Evolutionary conservation across 2,113 vertebrate genomes (phyloP).

Genomic region (Tragelaphus scriptus): DNA sequence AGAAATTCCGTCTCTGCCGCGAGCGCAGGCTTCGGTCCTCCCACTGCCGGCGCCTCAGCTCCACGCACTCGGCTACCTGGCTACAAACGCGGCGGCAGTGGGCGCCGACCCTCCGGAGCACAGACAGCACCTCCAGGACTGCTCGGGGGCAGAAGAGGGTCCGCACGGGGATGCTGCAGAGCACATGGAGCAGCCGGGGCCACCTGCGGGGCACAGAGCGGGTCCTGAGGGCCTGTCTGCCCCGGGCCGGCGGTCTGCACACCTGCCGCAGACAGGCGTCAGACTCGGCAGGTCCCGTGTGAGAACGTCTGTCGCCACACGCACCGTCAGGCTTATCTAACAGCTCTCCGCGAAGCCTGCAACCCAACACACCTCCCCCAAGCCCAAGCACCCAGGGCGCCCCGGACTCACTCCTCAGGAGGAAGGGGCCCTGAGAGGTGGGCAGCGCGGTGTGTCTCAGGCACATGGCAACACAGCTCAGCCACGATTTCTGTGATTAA

Average conservation of each 20-base stretch:
- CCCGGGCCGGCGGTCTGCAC: neutral
- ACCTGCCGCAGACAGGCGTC: neutral
- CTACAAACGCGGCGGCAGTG: constrained; percentile 71
- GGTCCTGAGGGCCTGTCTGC: neutral
- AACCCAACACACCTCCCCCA: neutral
- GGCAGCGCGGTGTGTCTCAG: neutral
- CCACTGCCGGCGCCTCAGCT: constrained; percentile 75
- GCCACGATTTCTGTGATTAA: neutral
- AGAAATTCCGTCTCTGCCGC: constrained; percentile 81
- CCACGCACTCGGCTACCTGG: constrained; percentile 70
- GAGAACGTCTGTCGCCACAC: fast-evolving
- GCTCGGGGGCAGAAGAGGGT: constrained; percentile 76
- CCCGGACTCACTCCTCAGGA: constrained; percentile 69
- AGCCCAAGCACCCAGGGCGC: neutral
- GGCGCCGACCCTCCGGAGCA: constrained; percentile 73
- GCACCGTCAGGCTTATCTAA: too few relatives aligned
- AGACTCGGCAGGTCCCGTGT: neutral
- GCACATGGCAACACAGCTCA: constrained; percentile 48
- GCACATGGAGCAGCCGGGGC: constrained; percentile 48
- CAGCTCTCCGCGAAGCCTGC: fast-evolving
- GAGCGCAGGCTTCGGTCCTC: constrained; percentile 74
- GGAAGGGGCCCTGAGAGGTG: neutral
- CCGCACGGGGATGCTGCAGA: constrained; percentile 40
- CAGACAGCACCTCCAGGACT: constrained; percentile 71
- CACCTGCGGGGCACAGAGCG: constrained; percentile 61